A percentile compares a stretch with the other conserved stretches of the same genome.
phyloP scores from a whole-genome alignment of 2,113 vertebrate genomes.

The Limanda limanda region DNA sequence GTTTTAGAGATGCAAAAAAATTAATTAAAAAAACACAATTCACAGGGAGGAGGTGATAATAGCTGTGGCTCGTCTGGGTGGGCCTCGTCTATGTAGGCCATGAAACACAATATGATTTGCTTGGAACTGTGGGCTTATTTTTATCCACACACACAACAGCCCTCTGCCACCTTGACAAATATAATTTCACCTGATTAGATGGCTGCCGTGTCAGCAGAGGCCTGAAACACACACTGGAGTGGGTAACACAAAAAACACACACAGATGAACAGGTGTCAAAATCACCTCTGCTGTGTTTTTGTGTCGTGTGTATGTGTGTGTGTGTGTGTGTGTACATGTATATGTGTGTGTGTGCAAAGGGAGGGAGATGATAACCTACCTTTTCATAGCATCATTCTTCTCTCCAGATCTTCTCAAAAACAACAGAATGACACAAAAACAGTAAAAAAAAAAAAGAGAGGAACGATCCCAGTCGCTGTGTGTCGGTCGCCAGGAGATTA shows the following conservation, averaged over 20 bases:
- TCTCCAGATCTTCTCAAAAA: conserved; percentile 16
- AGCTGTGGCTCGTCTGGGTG: conserved; percentile 63
- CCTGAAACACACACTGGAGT: conserved; percentile 46
- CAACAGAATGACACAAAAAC: not conserved
- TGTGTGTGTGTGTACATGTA: not conserved
- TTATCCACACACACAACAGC: conserved; percentile 24
- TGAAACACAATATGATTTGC: conserved; percentile 50
- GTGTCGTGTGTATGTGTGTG: conserved; percentile 8
- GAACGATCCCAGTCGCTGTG: conserved; percentile 53
- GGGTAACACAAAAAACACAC: conserved; percentile 31
- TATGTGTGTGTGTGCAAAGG: conserved; percentile 15
- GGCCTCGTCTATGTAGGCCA: conserved; percentile 75
- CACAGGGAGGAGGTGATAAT: conserved; percentile 24
- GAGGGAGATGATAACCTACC: conserved; percentile 69
- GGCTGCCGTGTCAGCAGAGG: conserved; percentile 62
- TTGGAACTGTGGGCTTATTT: conserved; percentile 40
- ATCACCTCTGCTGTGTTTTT: conserved; percentile 54
- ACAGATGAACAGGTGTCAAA: conserved; percentile 79
- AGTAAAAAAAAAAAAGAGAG: not conserved
- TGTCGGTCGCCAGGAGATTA: conserved; percentile 58
- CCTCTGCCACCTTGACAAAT: conserved; percentile 63
- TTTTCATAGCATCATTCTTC: conserved; percentile 69
- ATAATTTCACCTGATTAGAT: conserved; percentile 61
- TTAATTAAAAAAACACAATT: not conserved
- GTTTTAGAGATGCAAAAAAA: conserved; percentile 5